A percentile compares a stretch with the other conserved stretches of the same genome.
These are phyloP conservation scores for Phodopus roborovskii DNA, from an alignment of 2,113 vertebrate genomes.

Conservation along the genomic window DNA sequence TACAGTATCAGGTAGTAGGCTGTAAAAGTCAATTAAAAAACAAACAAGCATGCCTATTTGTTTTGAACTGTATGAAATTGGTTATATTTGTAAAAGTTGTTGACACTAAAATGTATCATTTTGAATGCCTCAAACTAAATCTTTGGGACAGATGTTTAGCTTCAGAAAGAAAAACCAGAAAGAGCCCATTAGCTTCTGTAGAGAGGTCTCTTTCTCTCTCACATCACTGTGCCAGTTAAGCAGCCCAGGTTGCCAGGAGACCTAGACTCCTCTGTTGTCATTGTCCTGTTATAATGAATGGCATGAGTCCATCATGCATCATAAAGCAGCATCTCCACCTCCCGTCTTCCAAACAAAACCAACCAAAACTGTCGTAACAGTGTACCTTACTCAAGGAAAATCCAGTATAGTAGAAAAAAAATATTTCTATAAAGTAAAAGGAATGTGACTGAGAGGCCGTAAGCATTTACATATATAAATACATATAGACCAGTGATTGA, in stretches of 20 bases:
- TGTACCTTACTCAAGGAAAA: constrained; percentile 6
- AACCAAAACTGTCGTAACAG: neutral
- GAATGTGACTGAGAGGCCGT: neutral
- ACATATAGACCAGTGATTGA: neutral
- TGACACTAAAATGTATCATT: neutral
- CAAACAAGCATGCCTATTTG: neutral
- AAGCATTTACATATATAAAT: neutral
- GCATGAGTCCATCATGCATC: neutral
- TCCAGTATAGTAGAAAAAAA: neutral
- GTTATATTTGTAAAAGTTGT: neutral
- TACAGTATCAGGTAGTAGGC: neutral
- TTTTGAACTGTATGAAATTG: neutral
- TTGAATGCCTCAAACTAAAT: constrained; percentile 2
- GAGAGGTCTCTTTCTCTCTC: neutral
- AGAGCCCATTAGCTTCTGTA: neutral
- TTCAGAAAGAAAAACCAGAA: neutral
- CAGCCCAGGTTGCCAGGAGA: neutral
- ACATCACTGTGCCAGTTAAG: neutral
- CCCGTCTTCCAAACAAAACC: neutral
- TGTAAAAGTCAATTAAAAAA: neutral
- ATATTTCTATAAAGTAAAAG: neutral
- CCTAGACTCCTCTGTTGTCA: neutral
- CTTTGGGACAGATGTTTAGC: constrained; percentile 2
- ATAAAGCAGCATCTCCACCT: neutral
- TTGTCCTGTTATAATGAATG: neutral